Conservation (phyloP, 1,140 invertebrate genomes). For the Drosophila azteca region DNA sequence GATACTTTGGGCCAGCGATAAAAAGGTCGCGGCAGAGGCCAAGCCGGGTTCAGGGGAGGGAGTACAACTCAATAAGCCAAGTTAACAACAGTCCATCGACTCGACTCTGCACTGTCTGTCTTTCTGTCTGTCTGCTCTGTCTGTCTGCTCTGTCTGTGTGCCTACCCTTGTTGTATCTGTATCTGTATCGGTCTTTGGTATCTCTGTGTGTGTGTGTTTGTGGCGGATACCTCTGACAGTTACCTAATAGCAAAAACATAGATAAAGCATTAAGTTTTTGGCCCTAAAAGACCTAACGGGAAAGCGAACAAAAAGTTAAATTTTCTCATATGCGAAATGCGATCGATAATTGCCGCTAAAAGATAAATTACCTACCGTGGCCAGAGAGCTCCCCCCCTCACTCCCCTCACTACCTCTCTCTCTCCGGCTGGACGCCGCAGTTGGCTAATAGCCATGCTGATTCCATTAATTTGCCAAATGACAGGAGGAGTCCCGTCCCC, state of each 20-base stretch:
- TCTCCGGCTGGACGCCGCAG: constrained; percentile 49
- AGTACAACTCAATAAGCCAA: constrained; percentile 79
- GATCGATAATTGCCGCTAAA: constrained; percentile 80
- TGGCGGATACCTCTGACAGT: constrained; percentile 72
- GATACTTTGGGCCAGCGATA: constrained; percentile 74
- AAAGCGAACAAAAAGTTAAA: constrained; percentile 51
- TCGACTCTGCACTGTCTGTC: background rate
- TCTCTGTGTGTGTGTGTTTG: background rate
- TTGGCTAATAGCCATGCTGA: constrained; percentile 78
- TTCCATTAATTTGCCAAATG: constrained; percentile 81
- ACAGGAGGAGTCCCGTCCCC: constrained; percentile 50
- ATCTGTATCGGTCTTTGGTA: constrained; percentile 4
- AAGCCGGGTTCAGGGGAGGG: constrained; percentile 17
- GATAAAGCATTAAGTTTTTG: constrained; percentile 80
- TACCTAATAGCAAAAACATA: constrained; percentile 82
- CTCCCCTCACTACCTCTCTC: background rate
- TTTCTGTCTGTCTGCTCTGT: background rate
- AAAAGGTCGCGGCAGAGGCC: constrained; percentile 61
- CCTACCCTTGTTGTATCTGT: constrained; percentile 22
- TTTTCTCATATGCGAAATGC: constrained; percentile 60
- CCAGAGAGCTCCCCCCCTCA: background rate
- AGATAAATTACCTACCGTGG: constrained; percentile 75
- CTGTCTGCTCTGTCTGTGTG: background rate
- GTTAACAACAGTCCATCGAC: constrained; percentile 79
- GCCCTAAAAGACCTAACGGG: constrained; percentile 24